Evolutionary conservation across 2,113 vertebrate species (phyloP), one percentile per base, ranked within the genome.

Genomic region (Hemibates koningsi): DNA sequence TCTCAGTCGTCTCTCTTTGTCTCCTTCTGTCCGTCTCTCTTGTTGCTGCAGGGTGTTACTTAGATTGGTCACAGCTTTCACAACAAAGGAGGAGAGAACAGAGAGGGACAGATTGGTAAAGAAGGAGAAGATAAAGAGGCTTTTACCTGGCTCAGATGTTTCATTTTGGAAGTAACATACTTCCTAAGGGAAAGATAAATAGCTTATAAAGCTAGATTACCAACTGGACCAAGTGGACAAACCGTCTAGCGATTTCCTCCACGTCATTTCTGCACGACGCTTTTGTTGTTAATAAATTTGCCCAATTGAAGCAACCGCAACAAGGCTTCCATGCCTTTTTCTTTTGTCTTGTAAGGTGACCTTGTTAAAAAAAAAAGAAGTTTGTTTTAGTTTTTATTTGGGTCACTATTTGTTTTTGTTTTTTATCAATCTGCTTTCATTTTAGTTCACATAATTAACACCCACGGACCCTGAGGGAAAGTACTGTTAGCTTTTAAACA

Each of bases 11-110:
- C 52, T 16, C 80, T 83, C 54, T 57, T 32, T 21, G 21, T 84
- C 86, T 13, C 11, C 68, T 56, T 90, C 78, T 71, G 21, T 50
- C 21, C 27, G 10, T 87, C 71, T 82, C 80, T 32, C 61, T 50
- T 53, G 2, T 9, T 36, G 27, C 66, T 81, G 82, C 57, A 13
- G 87, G 81, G 9, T 89, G 83, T 36, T 80, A 45, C 59, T 81
- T 68, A 88, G 80, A 84, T 86, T 90, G 53, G 68, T 80, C n/a
- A 8, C 83, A 61, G 83, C 34, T 90, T 90, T 86, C n/a, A 81
- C 41, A 45, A 61, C 84, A 86, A 56, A 13, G 32, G 50, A 86
- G 50, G 34, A 16, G 53, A 85, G 16, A 38, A 71, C 43, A 14
- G 34, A 76, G 52, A 52, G 45, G 5, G 41, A 41, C 11, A 59